Evolutionary conservation across 2,113 vertebrate genomes (phyloP), one percentile per base, ranked within the genome.

Genomic region (Carettochelys insculpta): DNA sequence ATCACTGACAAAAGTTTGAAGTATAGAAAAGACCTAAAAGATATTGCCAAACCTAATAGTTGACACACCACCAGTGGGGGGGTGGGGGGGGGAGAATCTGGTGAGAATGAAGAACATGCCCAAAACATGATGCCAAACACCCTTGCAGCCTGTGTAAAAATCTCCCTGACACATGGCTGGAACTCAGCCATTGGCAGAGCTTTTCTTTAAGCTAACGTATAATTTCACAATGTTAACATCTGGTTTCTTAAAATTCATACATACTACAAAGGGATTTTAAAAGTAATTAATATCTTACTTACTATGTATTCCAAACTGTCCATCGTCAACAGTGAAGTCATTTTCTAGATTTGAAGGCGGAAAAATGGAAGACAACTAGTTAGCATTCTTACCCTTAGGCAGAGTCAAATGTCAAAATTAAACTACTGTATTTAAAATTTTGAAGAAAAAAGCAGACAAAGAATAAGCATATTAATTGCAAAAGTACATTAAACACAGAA

Each of bases 231-330:
- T 52, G 22, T 41, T 41, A 77, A 29, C 5, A 53, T 1, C 31
- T 43, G 8, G 5, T 27, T 77, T 73, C 6, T 61, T 77, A 76
- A 82, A 91, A 88, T 19, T 61, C 86, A 43, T 11, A 75, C 61
- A 68, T 51, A 77, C 0, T 3, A 1, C 8, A 11, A 29, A 14
- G 82, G 71, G 14, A 81, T 85, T 51, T 48, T 58, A 43, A 54
- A 56, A 56, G 11, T 31, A 54, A 38, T 82, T 76, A 83, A 83
- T 17, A 83, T 94, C 16, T 89, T 90, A 99, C 99, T 99, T 99
- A 99, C 99, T 98, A 95, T 97, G 97, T 82, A 98, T 88, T 97
- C 99, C 99, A 97, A 99, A 99, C 31, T 98, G 88, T 81, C 99
- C 99, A 38, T 99, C 99, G 1, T 99, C 97, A 82, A 98, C 97